phyloP scores from a whole-genome alignment of 2,113 vertebrate genomes.

The Sander lucioperca region DNA sequence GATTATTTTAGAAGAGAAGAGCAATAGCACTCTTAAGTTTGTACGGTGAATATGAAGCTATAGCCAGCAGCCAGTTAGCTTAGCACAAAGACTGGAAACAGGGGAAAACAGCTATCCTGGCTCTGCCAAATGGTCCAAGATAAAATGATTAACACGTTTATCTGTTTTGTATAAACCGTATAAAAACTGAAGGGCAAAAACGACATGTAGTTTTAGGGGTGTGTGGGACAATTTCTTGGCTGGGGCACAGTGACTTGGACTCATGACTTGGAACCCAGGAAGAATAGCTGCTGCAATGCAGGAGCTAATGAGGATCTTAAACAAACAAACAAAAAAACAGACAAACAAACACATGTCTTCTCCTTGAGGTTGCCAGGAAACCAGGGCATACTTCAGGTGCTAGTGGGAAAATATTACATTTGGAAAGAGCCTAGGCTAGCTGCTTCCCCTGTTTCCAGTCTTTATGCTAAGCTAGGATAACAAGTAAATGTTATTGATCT shows the following conservation, averaged over 20 bases:
- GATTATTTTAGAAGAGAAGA: not conserved
- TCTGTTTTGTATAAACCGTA: too few species aligned
- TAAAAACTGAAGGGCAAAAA: too few species aligned
- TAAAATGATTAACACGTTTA: too few species aligned
- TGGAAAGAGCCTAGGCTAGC: not conserved
- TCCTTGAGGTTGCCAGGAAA: not conserved
- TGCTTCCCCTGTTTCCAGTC: not conserved
- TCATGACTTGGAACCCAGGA: too few species aligned
- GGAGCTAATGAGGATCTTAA: too few species aligned
- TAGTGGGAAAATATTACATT: not conserved
- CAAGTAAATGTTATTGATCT: not conserved
- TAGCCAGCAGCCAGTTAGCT: not conserved
- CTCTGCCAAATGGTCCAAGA: too few species aligned
- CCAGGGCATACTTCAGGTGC: not conserved
- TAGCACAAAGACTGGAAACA: not conserved
- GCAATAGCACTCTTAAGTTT: not conserved
- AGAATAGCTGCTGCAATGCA: too few species aligned
- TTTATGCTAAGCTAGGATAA: not conserved
- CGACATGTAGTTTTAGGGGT: too few species aligned
- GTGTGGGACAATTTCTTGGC: too few species aligned
- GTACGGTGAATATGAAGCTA: not conserved
- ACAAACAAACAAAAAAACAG: too few species aligned
- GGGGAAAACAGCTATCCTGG: too few species aligned
- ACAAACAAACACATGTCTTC: not conserved
- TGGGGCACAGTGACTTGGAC: too few species aligned